Evolutionary conservation across 2,888 invertebrate species (phyloP), one percentile per base, ranked within the genome.

Genomic region (Amphipoea oculea): DNA sequence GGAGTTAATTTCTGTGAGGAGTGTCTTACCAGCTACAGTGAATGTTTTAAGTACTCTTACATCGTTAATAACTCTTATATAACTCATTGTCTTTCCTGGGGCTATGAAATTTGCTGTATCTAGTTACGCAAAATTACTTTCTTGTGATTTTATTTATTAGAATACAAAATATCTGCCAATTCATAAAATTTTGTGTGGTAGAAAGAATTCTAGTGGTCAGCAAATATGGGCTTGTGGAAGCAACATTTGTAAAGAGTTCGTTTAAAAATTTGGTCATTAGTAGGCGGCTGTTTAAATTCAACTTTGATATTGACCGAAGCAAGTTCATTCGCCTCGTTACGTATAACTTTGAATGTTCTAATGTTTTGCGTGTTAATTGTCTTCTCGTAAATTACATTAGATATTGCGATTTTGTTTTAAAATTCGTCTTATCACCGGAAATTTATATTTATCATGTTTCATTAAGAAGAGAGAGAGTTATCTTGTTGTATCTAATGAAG

Each of bases 101-200:
- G 87, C 90, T 90, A 90, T 89, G 89, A 77, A 81, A 90, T 90
- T 88, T 90, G 87, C 77, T 88, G 89, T 83, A 84, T 69, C 81
- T 84, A 85, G 85, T 68, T 36, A 91, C 90, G 91, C 91, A 92
- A 92, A 92, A 92, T 90, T 86, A 92, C 95, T 96, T 95, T 95
- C 95, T 94, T 93, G 89, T 90, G 11, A 74, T 80, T 76, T 20
- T 79, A 79, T 84, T 78, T 87, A 85, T 81, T 77, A 78, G 29
- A 67, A 69, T 80, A 48, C 9, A 73, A 77, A 79, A 73, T 54
- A 78, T 67, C 51, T 78, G 73, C 69, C 11, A 5, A 48, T 75
- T 85, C 79, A 85, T 63, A 62, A 73, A 60, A 69, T 68, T 5
- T 65, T 63, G 29, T 67, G 42, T 40, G 36, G 54, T 75, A 54